Conservation (phyloP, 2,113 vertebrate genomes). For the Canis aureus region DNA sequence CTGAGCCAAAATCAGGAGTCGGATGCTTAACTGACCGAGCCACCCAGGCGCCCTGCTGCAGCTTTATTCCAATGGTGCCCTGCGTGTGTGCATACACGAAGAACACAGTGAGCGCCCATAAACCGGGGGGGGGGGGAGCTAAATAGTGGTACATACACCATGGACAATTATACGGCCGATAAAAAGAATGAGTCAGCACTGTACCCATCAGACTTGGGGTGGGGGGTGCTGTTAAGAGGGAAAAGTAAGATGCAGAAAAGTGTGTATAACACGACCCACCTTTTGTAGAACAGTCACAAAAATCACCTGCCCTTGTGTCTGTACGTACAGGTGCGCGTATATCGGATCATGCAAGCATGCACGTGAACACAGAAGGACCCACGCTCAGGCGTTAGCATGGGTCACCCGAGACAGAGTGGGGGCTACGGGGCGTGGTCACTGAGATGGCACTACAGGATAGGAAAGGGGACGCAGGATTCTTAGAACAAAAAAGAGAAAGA, state of each 20-base stretch:
- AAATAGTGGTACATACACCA: neutral
- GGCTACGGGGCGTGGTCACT: neutral
- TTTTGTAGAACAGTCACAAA: neutral
- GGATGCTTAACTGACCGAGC: neutral
- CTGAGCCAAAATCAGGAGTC: neutral
- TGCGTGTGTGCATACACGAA: accelerated
- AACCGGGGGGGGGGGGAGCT: neutral
- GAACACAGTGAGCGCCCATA: too few species aligned
- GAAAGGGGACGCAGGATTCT: neutral
- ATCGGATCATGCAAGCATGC: accelerated
- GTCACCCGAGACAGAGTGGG: neutral
- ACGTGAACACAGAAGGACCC: too few species aligned
- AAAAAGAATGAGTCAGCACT: neutral
- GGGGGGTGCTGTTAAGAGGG: neutral
- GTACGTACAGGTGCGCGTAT: accelerated
- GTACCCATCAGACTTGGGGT: neutral
- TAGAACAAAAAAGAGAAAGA: neutral
- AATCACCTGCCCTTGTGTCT: neutral
- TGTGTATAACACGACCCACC: neutral
- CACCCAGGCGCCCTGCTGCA: neutral
- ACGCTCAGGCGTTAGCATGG: too few species aligned
- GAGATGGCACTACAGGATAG: neutral
- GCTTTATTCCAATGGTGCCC: neutral
- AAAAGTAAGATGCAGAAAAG: neutral
- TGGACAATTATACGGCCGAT: neutral